Base-by-base conservation (phyloP, 1,140 invertebrate species). In the Neodiprion lecontei region DNA sequence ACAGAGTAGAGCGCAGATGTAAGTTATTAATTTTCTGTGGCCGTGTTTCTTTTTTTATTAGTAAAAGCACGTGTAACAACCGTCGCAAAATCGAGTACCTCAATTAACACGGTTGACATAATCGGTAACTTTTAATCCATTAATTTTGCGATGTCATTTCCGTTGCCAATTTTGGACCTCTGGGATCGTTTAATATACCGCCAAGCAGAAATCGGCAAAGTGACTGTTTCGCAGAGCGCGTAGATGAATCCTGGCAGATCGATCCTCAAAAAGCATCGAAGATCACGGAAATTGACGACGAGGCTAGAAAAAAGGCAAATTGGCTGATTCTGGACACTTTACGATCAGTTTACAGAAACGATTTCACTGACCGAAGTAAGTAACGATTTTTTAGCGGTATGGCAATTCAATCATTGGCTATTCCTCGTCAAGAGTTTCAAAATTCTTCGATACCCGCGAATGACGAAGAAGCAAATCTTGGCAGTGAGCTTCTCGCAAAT, bases 261-360 rank as follows among this genome's bases (percentile, higher is more conserved):
- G 53, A 61, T 17, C 53, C 53, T 61, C 4, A 17, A 14, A 61
- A 61, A 61, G 53, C 53, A 14, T 61, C 53, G 53, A 61, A 61
- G 53, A 61, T 61, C 11, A 61, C 53, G 53, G n/a, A 61, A 17
- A 61, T 61, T 17, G 53, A 61, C 53, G 53, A 61, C 11, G 53
- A 61, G 11, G 53, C 53, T 12, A 61, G 53, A 61, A 61, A 14
- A 14, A 61, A 17, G 53, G 53, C 53, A 1, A 12, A 61, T 17
- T 17, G 53, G 53, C n/a, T 61, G 53, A 61, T 61, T 17, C n/a
- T 61, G 53, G 53, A 61, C 53, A 61, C 53, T 61, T 61, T 61
- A 17, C 11, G n/a, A 61, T 61, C 53, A 9, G 53, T 61, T 17
- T 61, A 61, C 53, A 61, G 11, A 17, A 17, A 12, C 11, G 53